Conservation (phyloP, 2,888 invertebrate genomes). For the Hetaerina titia region DNA sequence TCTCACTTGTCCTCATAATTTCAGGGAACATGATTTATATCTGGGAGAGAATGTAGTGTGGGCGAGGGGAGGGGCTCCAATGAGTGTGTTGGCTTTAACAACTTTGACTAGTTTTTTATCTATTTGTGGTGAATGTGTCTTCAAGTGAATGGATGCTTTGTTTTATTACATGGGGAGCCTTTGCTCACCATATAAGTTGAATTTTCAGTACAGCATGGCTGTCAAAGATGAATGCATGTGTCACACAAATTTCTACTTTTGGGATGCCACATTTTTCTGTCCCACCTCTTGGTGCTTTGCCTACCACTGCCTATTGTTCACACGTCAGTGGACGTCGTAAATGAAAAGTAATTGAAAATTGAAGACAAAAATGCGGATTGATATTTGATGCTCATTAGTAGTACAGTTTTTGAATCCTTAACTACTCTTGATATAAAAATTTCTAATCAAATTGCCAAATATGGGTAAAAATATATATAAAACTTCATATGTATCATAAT, state of each 20-base stretch:
- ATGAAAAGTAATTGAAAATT: constrained; percentile 56
- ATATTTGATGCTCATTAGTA: constrained; percentile 68
- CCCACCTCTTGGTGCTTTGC: constrained; percentile 68
- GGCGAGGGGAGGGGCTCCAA: constrained; percentile 37
- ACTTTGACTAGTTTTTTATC: constrained; percentile 56
- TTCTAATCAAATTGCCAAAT: constrained; percentile 57
- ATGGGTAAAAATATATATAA: constrained; percentile 49
- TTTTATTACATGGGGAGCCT: constrained; percentile 24
- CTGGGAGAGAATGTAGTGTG: constrained; percentile 10
- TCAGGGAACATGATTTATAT: constrained; percentile 61
- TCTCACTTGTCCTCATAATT: constrained; percentile 65
- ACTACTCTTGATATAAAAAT: constrained; percentile 66
- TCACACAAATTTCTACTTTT: constrained; percentile 62
- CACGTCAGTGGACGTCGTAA: constrained; percentile 66
- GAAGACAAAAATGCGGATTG: constrained; percentile 48
- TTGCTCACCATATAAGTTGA: constrained; percentile 36
- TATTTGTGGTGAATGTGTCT: constrained; percentile 59
- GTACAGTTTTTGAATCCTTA: constrained; percentile 62
- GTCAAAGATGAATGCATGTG: constrained; percentile 46
- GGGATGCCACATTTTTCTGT: constrained; percentile 57
- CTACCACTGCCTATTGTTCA: constrained; percentile 69
- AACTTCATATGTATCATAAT: constrained; percentile 14
- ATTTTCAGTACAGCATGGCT: constrained; percentile 46
- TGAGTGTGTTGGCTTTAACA: constrained; percentile 54
- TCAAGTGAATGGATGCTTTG: constrained; percentile 45